Conservation (phyloP, 1,140 invertebrate genomes). For the Trichoplusia ni region DNA sequence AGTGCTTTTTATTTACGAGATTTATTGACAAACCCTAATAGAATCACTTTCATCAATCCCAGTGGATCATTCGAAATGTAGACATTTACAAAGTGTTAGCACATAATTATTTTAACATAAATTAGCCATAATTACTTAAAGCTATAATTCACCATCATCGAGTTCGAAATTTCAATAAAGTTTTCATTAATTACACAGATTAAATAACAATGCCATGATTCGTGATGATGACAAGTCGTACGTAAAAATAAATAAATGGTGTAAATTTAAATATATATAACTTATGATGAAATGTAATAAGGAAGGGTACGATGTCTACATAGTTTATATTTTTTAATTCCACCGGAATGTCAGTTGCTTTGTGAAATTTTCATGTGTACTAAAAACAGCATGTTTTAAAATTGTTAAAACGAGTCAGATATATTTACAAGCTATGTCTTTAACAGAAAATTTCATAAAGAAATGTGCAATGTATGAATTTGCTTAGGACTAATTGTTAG, state of each 20-base stretch:
- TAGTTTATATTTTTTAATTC: constrained; percentile 36
- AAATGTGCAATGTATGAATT: constrained; percentile 41
- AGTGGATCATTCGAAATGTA: constrained; percentile 14
- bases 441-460: constrained; percentile 26
- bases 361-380: constrained; percentile 22
- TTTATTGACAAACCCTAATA: not conserved
- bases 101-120: not conserved
- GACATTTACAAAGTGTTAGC: constrained; percentile 20
- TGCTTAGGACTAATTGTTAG: constrained; percentile 71
- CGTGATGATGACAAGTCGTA: constrained; percentile 1
- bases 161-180: not conserved
- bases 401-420: not conserved
- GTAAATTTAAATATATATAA: constrained; percentile 15
- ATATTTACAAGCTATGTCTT: not conserved
- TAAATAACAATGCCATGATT: constrained; percentile 1
- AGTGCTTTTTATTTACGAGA: not conserved
- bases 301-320: constrained; percentile 12
- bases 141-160: not conserved
- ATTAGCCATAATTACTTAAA: constrained; percentile 11
- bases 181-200: not conserved
- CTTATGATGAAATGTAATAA: constrained; percentile 15
- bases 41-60: not conserved
- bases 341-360: constrained; percentile 33
- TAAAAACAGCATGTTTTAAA: not conserved
- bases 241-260: not conserved